Evolutionary conservation across 2,888 invertebrate species (phyloP), one percentile per base, ranked within the genome.

Genomic region (Drosophila maculinotata): DNA sequence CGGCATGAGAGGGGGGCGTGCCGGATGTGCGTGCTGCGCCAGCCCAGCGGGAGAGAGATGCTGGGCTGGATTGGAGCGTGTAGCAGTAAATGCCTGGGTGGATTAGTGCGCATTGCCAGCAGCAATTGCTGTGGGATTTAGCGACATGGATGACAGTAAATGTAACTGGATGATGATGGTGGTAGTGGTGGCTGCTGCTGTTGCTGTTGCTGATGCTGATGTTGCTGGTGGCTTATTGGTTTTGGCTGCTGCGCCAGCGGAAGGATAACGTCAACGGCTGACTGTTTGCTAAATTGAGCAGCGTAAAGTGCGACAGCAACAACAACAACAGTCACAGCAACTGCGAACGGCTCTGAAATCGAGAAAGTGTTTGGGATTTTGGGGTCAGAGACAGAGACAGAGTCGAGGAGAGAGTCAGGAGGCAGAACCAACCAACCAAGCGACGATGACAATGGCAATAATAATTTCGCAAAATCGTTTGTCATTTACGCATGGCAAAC

Each of bases 401-500:
- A 41, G 12, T 8, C 12, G n/a, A 17, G 15, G 6, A 9, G 44
- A 12, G 35, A 59, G 41, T 10, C 12, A 23, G 7, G 47, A 28
- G 17, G 12, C 31, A 20, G 38, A 68, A 51, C 47, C 63, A 68
- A 35, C 59, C 60, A 69, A 44, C 69, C 58, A 64, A 75, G 76
- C 69, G 73, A 79, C 77, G 69, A 76, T 76, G 74, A 87, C 81
- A 85, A 85, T 81, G 87, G 88, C 84, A 88, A 88, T 85, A 85
- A 85, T 85, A 88, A 85, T 85, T 85, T 85, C 69, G 69, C 84
- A 80, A 86, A 86, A 88, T 86, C 85, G 85, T 86, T 86, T 86
- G 87, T 86, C 88, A 86, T 88, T 86, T 86, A 88, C 86, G 87
- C 88, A 87, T 86, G 85, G 85, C 87, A 87, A 86, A 86, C 85